Conservation (phyloP, 2,888 invertebrate species). For the Tridacna gigas region DNA sequence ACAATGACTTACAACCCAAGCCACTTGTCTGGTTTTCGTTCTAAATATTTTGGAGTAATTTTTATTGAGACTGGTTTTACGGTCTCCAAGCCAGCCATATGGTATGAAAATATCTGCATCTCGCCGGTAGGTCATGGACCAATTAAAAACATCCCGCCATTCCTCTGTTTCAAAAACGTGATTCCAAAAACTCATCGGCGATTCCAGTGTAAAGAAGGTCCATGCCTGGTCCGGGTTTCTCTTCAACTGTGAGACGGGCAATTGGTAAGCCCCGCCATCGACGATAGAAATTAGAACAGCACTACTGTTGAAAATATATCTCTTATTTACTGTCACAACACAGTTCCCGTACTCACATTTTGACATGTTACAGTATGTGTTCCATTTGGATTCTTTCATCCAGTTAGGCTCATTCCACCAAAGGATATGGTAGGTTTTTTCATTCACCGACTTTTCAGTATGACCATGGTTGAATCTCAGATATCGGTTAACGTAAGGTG, state of each 20-base stretch:
- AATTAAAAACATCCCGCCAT: constrained; percentile 1
- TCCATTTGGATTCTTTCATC: neutral
- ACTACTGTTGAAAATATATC: neutral
- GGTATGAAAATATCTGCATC: constrained; percentile 1
- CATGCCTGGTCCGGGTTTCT: constrained; percentile 8
- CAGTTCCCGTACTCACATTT: constrained; percentile 2
- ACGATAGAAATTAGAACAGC: constrained; percentile 11
- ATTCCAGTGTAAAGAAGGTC: constrained; percentile 7
- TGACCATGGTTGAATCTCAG: too few species aligned
- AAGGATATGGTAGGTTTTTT: neutral
- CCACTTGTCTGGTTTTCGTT: constrained; percentile 8
- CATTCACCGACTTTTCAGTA: too few species aligned
- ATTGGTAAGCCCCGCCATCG: neutral
- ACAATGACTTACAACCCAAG: constrained; percentile 20
- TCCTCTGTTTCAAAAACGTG: neutral
- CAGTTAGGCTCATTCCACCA: neutral
- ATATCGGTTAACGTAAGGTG: too few species aligned
- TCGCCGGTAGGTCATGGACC: constrained; percentile 5
- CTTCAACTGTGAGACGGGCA: neutral
- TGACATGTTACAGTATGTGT: neutral
- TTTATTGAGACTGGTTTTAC: neutral
- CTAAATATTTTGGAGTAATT: constrained; percentile 6
- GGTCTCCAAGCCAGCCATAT: constrained; percentile 3
- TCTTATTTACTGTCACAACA: neutral
- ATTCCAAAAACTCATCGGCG: neutral